These are phyloP conservation scores for Choloepus hoffmanni DNA, from an alignment of 2,113 vertebrate genomes.

Conservation along the genomic window DNA sequence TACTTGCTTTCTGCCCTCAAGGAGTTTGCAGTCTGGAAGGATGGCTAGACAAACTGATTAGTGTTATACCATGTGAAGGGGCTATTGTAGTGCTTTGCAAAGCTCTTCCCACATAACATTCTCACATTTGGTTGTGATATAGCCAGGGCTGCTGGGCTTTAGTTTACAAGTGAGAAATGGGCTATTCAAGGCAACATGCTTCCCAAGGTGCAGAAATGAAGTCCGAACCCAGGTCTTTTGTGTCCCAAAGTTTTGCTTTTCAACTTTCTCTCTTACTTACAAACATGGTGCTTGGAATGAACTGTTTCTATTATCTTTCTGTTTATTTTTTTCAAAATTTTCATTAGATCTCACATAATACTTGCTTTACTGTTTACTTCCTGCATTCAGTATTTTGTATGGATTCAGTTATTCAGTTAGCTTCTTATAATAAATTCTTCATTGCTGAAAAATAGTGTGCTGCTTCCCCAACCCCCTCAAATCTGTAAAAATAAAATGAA, in stretches of 20 bases:
- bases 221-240: neutral
- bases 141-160: neutral
- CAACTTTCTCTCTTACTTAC: neutral
- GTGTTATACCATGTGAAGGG: fast-evolving
- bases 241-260: neutral
- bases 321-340: neutral
- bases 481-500: neutral
- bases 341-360: neutral
- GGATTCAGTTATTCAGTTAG: constrained; percentile 6
- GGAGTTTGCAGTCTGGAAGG: neutral
- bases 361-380: neutral
- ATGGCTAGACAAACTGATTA: neutral
- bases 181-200: neutral
- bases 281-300: neutral
- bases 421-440: neutral
- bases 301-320: neutral
- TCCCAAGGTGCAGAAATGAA: neutral
- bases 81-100: neutral
- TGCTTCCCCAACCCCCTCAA: neutral
- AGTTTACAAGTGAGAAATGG: neutral
- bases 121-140: neutral
- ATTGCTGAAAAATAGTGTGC: neutral
- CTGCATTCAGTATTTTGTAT: constrained; percentile 25
- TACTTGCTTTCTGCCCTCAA: neutral
- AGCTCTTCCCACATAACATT: neutral